Conservation (phyloP, 2,113 vertebrate genomes). For the Eudyptes chrysolophus region DNA sequence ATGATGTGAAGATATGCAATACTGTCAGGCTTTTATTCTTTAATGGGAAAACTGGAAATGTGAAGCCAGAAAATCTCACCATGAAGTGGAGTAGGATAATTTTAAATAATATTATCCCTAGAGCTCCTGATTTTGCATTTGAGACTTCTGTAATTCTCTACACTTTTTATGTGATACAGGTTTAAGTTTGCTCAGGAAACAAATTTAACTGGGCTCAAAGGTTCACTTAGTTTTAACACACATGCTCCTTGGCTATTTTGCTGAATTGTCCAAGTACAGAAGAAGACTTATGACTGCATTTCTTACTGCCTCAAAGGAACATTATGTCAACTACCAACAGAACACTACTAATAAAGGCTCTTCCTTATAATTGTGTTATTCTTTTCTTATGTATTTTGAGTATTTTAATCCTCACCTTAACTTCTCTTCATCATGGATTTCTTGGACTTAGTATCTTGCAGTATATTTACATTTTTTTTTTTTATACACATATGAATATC, state of each 20-base stretch:
- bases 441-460: neutral
- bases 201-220: slow-evolving; percentile 7
- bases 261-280: neutral
- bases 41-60: neutral
- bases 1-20: neutral
- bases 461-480: neutral
- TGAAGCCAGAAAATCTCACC: neutral
- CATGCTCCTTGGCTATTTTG: neutral
- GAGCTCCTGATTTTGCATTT: neutral
- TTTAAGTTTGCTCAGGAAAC: neutral
- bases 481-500: neutral
- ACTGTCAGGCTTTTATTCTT: neutral
- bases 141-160: neutral
- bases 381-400: neutral
- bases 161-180: neutral
- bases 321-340: neutral
- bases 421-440: neutral
- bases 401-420: neutral
- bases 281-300: slow-evolving; percentile 3
- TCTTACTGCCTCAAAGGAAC: slow-evolving; percentile 15
- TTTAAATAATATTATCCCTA: neutral
- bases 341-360: neutral
- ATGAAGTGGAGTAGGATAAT: neutral
- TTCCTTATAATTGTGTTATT: neutral
- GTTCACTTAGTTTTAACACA: neutral